Evolutionary conservation across 2,888 invertebrate species (phyloP).

Genomic region (Scaptomyza parva): DNA sequence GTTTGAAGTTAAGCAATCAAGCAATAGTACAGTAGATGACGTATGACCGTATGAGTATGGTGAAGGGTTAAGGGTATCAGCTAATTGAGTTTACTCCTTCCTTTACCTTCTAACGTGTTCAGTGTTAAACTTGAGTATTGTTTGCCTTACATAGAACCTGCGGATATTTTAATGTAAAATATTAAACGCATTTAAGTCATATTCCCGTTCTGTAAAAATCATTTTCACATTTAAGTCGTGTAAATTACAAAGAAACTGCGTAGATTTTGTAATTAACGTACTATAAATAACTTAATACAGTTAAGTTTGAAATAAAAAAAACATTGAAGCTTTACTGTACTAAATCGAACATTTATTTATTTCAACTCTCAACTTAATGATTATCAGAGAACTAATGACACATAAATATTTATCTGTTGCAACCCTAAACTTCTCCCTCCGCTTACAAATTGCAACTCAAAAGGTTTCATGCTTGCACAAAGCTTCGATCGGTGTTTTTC

Average conservation of each 20-base stretch:
- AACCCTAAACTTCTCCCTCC: constrained; percentile 5
- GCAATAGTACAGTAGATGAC: no score
- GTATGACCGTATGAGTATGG: no score
- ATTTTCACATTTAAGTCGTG: no score
- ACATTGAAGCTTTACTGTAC: no score
- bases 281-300: constrained; percentile 38
- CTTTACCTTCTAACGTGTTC: no score
- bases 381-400: constrained; percentile 70
- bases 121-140: no score
- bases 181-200: neutral
- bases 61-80: no score
- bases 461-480: constrained; percentile 66
- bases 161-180: neutral
- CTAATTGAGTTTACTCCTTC: no score
- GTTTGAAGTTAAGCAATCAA: no score
- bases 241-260: neutral
- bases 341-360: no score
- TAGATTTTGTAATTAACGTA: constrained; percentile 13
- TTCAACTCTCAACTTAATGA: constrained; percentile 72
- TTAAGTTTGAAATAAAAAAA: constrained; percentile 45
- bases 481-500: constrained; percentile 57
- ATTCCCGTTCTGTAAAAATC: neutral
- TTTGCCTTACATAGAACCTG: no score
- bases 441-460: constrained; percentile 52
- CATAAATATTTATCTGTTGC: constrained; percentile 71